Evolutionary conservation across 1,140 invertebrate species (phyloP).

Genomic region (Atta colombica): DNA sequence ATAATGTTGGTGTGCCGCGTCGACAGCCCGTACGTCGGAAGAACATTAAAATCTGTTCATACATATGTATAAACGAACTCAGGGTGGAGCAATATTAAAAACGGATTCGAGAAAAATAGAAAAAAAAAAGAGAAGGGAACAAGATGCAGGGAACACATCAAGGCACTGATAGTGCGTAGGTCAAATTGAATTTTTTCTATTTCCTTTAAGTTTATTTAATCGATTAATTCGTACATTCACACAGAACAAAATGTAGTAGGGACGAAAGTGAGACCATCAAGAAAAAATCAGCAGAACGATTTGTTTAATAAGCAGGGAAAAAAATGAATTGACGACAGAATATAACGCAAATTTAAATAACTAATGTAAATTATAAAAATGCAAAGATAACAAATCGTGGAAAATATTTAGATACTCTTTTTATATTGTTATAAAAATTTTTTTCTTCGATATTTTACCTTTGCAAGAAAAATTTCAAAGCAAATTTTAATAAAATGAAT

Average conservation of each 20-base stretch:
- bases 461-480: neutral
- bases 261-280: neutral
- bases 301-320: slow-evolving; percentile 6
- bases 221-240: neutral
- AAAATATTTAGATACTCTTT: neutral
- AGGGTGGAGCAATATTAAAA: slow-evolving; percentile 75
- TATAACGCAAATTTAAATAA: neutral
- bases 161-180: neutral
- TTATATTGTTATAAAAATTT: neutral
- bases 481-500: neutral
- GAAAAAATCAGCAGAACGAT: slow-evolving; percentile 17
- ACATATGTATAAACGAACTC: slow-evolving; percentile 76
- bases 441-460: neutral
- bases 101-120: slow-evolving; percentile 70
- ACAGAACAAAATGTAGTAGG: neutral
- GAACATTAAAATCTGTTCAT: slow-evolving; percentile 79
- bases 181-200: slow-evolving; percentile 63
- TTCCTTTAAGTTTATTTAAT: slow-evolving; percentile 20
- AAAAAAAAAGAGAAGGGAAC: slow-evolving; percentile 20
- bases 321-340: neutral
- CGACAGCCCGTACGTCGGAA: slow-evolving; percentile 66
- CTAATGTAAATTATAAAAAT: neutral
- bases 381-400: neutral
- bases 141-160: slow-evolving; percentile 12
- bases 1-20: slow-evolving; percentile 70